Percentiles rank a stretch among this genome's conserved stretches.
These are phyloP conservation scores for Empidonax traillii DNA, from an alignment of 2,113 vertebrate genomes.

Conservation along the genomic window DNA sequence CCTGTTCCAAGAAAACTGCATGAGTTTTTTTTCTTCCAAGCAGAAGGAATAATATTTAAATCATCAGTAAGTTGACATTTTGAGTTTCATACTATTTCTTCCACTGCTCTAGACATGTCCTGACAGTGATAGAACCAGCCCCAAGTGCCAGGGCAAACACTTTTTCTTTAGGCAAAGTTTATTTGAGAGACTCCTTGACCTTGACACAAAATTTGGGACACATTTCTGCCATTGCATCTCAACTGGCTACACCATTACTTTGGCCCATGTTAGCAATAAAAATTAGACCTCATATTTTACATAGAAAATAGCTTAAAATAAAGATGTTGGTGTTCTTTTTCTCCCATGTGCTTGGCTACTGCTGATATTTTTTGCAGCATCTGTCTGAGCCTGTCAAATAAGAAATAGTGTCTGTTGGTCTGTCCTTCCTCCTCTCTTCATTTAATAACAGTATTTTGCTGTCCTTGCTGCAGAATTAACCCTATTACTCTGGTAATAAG, in stretches of 20 bases:
- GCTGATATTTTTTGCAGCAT: not conserved
- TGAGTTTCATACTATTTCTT: not conserved
- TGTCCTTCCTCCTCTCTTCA: not conserved
- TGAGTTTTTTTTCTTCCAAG: slow-evolving; percentile 26
- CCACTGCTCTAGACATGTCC: not conserved
- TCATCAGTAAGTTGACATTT: not conserved
- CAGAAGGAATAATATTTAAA: slow-evolving; percentile 15
- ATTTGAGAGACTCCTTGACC: not conserved
- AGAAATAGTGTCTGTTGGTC: not conserved
- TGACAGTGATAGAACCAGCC: not conserved
- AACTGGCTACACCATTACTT: not conserved
- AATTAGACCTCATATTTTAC: not conserved
- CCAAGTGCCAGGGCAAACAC: not conserved
- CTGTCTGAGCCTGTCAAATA: not conserved
- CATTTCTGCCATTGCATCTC: not conserved
- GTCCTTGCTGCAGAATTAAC: not conserved
- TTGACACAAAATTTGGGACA: not conserved
- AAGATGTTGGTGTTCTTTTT: not conserved
- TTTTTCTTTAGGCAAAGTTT: not conserved
- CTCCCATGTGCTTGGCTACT: not conserved
- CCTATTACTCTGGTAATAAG: not conserved
- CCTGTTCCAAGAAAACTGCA: slow-evolving; percentile 10
- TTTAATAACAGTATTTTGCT: not conserved
- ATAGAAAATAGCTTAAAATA: not conserved
- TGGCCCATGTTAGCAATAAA: not conserved